Percentiles rank a stretch among this genome's conserved stretches.
Conservation (phyloP, 2,113 vertebrate genomes). For the Ceyx melanurus region DNA sequence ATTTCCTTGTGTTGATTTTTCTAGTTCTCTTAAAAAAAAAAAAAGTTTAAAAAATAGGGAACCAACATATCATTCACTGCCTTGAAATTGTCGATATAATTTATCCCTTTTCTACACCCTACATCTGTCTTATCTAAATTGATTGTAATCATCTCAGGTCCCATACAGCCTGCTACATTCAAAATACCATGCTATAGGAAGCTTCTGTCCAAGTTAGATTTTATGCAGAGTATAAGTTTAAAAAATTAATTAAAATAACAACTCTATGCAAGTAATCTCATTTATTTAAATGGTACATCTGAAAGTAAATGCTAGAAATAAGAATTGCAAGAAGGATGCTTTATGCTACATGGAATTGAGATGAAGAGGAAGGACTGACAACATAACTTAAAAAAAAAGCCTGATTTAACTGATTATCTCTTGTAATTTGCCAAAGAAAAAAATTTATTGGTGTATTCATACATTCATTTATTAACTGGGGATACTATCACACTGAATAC, state of each 20-base stretch:
- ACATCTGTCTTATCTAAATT: background rate
- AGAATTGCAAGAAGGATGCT: background rate
- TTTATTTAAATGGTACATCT: background rate
- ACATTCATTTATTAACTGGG: background rate
- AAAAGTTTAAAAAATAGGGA: background rate
- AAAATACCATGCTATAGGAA: background rate
- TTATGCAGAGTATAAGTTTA: background rate
- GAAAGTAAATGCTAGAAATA: background rate
- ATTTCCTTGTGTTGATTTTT: background rate
- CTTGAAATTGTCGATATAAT: background rate
- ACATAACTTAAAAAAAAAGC: background rate
- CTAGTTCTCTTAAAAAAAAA: background rate
- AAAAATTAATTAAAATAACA: background rate
- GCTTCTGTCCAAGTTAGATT: background rate
- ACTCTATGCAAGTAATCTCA: background rate
- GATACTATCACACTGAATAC: background rate
- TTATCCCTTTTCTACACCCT: background rate
- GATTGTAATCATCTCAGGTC: background rate
- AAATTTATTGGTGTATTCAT: background rate
- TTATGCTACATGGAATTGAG: background rate
- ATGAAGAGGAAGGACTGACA: background rate
- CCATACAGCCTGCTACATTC: background rate
- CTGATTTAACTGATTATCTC: background rate
- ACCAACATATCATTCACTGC: background rate
- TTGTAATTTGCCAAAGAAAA: slow-evolving; percentile 2